Conservation (phyloP, 2,888 invertebrate species). For the Clivina fossor region DNA sequence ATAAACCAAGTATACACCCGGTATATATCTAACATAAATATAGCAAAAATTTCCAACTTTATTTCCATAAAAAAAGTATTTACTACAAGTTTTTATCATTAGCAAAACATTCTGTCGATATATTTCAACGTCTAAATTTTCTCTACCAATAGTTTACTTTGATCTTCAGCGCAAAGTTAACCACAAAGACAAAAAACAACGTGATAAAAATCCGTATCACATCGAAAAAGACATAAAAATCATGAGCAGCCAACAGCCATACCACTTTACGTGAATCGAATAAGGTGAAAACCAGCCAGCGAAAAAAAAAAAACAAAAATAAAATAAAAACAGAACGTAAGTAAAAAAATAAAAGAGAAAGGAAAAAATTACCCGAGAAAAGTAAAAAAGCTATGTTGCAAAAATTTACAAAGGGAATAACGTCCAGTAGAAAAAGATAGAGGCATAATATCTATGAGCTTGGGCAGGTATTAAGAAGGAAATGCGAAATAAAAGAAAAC, state of each 20-base stretch:
- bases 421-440: not conserved
- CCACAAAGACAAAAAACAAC: not conserved
- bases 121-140: too few species aligned
- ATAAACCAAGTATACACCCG: too few species aligned
- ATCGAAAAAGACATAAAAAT: not conserved
- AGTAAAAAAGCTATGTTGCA: not conserved
- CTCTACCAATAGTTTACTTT: too few species aligned
- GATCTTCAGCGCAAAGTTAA: too few species aligned
- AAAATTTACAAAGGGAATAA: not conserved
- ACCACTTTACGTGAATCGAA: not conserved
- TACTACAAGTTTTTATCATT: too few species aligned
- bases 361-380: not conserved
- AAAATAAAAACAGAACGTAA: too few species aligned
- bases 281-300: too few species aligned
- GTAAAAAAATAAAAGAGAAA: not conserved
- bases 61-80: too few species aligned
- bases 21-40: too few species aligned
- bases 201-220: not conserved
- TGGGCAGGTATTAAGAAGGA: constrained; percentile 14
- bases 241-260: not conserved
- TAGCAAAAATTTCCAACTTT: too few species aligned
- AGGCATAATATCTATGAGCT: not conserved
- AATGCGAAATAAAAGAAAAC: constrained; percentile 27
- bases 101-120: too few species aligned
- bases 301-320: too few species aligned